Evolutionary conservation across 2,113 vertebrate genomes (phyloP), one percentile per base, ranked within the genome.

Genomic region (Alligator sinensis): DNA sequence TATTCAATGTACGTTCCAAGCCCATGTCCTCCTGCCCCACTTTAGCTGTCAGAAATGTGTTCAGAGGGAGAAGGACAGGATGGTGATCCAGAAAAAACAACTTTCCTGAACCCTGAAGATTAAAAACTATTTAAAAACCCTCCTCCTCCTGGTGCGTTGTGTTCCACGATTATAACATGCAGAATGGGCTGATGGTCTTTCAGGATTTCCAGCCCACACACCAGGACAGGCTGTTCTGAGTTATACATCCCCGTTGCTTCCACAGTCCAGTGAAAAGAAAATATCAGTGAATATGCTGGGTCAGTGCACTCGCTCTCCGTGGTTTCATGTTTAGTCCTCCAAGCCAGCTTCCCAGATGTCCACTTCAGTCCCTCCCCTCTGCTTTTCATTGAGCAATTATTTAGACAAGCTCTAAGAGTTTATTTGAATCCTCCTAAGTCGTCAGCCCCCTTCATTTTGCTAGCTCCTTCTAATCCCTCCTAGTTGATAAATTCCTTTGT

Each of bases 281-380:
- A 25, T 88, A 93, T 91, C 91, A 77, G 54, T 25, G 47, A 47
- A 47, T 47, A 47, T 47, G 47, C 47, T 47, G 47, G 47, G 47
- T 78, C 93, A 63, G 74, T 1, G 62, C 86, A 82, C 57, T 34
- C 34, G 34, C 34, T 88, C n/a, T 77, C 3, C 0, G 64, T 86
- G 93, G 87, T 63, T 94, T 96, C 92, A 95, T 96, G 89, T 30
- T 96, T 86, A 82, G 91, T 19, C 59, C 86, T 94, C 80, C 80
- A 30, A 86, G 62, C 66, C 77, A 60, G 34, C 28, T 96, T 38
- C 77, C 91, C 58, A 76, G 91, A 64, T 86, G 77, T 94, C 82
- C 84, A 88, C 84, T 87, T 94, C 54, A 68, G 60, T 58, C 86
- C 92, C 86, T 77, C 47, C 88, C 75, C 64, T 79, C 1, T 1